Evolutionary conservation across 1,140 invertebrate species (phyloP), one percentile per base, ranked within the genome.

Genomic region (Protaetia brevitarsis): DNA sequence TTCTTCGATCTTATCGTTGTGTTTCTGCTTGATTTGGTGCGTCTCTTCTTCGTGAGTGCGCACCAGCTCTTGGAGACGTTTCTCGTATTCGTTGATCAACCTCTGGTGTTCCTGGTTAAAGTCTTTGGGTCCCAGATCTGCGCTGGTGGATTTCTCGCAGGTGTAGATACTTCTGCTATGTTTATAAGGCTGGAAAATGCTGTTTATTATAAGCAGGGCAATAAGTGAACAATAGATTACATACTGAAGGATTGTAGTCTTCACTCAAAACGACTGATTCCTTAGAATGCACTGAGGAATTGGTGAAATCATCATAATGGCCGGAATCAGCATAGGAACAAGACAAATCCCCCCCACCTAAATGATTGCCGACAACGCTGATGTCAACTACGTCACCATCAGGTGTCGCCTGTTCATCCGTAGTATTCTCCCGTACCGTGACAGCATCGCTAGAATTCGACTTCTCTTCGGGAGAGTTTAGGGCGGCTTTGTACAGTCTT

Each of bases 281-380:
- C 78, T 90, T 90, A 28, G 88, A 90, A 77, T 89, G 84, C 68
- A 89, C 78, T 41, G 89, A 89, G 37, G 87, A 88, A 71, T 86
- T 86, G 34, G 85, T 85, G 41, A 88, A 81, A 79, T 94, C 91
- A 77, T 93, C 92, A 79, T 90, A 93, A 79, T 93, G 89, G 6
- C 92, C 92, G 2, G 91, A 93, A 79, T 94, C 92, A 13, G 90
- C 87, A 71, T 91, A 86, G 2, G 91, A 93, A 34, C 82, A 83
- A 61, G 28, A 34, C 27, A 62, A 13, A 62, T 62, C 60, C n/a
- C 11, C 29, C 11, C 31, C 26, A 51, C 10, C 41, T 6, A 62
- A 13, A 36, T 62, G 60, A 36, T 68, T 65, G 5, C 58, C 45
- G 4, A 68, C 31, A 36, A 64, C 36, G 29, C 63, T 68, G 6